Base-by-base conservation (phyloP, 2,888 invertebrate species). In the Amblyteles armatorius region DNA sequence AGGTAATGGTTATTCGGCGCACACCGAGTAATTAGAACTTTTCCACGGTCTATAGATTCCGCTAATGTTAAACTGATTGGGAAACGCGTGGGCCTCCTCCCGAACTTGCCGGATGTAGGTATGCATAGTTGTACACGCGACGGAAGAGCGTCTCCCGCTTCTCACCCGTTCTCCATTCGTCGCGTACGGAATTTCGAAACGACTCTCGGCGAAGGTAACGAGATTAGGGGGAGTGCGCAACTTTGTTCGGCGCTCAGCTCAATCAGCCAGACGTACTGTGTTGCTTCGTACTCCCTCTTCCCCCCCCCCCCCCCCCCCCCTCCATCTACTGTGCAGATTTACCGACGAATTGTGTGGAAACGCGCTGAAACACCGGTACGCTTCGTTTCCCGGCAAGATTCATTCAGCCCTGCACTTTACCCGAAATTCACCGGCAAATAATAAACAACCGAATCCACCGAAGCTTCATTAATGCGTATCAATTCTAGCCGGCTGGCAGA, bases 51-150 rank as follows among this genome's bases (percentile, higher is more conserved):
- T 36, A 36, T 48, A 55, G 55, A 79, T 57, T 76, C 82, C 79
- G 82, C 88, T 92, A 92, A 93, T 91, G 91, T 90, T 91, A 91
- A 93, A 93, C 90, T 90, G 90, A 93, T 93, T 92, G 91, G 89
- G 89, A 87, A 90, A 88, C 86, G 85, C 84, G 88, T 84, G 86
- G 79, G 81, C 78, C 68, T 69, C 29, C 60, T 5, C 50, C 36
- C 36, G 4, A 29, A 55, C 55, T 7, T 55, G 26, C 19, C 36
- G 60, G 44, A 13, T 60, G 36, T 36, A 9, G 36, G 29, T 60
- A 60, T 60, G 11, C 29, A 60, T 60, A 60, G 19, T 9, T 55
- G 60, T 29, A 50, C 29, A 11, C 60, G 16, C 22, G 11, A 60
- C 22, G 60, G 40, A 22, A 52, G n/a, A 50, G 69, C 26, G 55